Percentiles rank a stretch among this genome's conserved stretches.
phyloP scores from a whole-genome alignment of 92 coral and sea anemone genomes.

The Porites evermanni region DNA sequence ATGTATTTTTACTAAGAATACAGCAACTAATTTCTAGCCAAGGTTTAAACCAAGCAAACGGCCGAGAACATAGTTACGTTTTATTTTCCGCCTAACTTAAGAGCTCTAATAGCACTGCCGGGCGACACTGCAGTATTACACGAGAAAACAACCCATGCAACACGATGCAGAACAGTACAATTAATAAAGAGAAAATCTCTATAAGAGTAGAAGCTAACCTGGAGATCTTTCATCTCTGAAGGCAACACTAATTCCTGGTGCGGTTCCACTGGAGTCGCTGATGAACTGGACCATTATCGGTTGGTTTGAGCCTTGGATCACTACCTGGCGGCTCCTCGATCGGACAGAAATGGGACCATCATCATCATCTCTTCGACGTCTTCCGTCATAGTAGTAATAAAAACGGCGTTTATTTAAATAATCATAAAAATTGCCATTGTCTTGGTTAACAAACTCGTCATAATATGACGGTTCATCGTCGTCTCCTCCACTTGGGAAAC shows the following conservation, averaged over 20 bases:
- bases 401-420: background rate
- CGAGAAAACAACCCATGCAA: no score
- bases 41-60: no score
- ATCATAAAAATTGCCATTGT: background rate
- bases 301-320: background rate
- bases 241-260: background rate
- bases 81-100: no score
- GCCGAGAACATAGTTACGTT: no score
- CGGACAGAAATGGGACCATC: background rate
- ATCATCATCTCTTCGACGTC: background rate
- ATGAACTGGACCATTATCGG: background rate
- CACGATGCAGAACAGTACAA: no score
- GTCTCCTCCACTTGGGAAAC: background rate
- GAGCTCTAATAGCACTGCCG: no score
- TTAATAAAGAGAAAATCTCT: no score
- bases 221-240: background rate
- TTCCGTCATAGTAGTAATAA: slow-evolving; percentile 12
- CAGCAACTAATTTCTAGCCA: no score
- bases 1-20: no score
- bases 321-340: background rate
- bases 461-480: background rate
- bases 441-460: background rate
- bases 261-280: background rate
- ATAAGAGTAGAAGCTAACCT: background rate
- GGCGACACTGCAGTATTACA: no score